A percentile compares a stretch with the other conserved stretches of the same genome.
phyloP scores from a whole-genome alignment of 2,888 invertebrate genomes.

The Hoplodrina blanda region DNA sequence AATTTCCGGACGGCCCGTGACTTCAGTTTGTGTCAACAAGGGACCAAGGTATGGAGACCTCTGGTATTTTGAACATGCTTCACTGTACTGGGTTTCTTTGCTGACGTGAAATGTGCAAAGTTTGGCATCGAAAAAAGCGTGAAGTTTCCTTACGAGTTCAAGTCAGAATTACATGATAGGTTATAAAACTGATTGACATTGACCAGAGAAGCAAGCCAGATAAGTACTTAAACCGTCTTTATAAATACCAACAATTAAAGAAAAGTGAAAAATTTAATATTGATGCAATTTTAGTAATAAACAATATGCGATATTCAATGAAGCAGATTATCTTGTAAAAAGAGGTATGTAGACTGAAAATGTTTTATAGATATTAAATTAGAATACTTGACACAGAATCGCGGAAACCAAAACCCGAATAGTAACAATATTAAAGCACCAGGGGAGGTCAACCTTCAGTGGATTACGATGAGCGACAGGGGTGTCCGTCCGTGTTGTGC shows the following conservation, averaged over 20 bases:
- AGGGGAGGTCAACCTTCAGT: conserved; percentile 75
- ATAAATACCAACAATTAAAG: neutral
- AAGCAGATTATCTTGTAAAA: neutral
- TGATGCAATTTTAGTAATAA: neutral
- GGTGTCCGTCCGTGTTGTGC: conserved; percentile 82
- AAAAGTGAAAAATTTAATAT: neutral
- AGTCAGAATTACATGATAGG: neutral
- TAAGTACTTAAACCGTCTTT: neutral
- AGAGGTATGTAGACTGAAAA: too few species aligned
- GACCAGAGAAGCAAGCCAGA: neutral
- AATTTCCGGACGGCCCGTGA: conserved; percentile 63
- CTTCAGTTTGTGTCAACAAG: conserved; percentile 43
- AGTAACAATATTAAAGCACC: conserved; percentile 62
- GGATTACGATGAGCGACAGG: conserved; percentile 75
- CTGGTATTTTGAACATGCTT: conserved; percentile 22
- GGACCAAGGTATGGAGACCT: conserved; percentile 54
- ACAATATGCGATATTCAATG: too few species aligned
- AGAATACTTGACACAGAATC: conserved; percentile 16
- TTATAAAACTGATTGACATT: neutral
- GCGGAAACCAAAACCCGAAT: conserved; percentile 43
- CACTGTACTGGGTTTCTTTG: conserved; percentile 12
- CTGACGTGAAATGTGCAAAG: neutral
- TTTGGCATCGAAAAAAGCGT: neutral
- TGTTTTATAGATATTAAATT: neutral
- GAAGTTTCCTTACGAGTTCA: neutral